Base-by-base conservation (phyloP, 2,888 invertebrate genomes). In the Dryocosmus kuriphilus region DNA sequence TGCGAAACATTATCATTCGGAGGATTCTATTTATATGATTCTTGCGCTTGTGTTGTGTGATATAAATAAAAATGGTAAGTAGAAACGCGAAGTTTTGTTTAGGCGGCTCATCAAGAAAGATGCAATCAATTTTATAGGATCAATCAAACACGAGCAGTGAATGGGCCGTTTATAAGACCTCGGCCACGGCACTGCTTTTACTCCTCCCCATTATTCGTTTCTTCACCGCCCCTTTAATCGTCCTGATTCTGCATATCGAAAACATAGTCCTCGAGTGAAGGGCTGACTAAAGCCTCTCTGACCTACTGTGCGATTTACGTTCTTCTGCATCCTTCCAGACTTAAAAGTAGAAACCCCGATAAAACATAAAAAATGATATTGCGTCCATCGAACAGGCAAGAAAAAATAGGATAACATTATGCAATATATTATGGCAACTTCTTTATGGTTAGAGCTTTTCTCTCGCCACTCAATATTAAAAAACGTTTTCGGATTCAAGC, bases 281-380 rank as follows among this genome's bases (percentile, higher is more conserved):
- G 65, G 41, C 41, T 46, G 27, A 67, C 65, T 67, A 46, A 46
- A 67, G 27, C 41, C 65, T 67, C 41, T 41, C 41, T 67, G 65
- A 67, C 67, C 67, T 67, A 67, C 27, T 67, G 46, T 24, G 22
- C 67, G 67, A 67, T 67, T 67, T 46, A 67, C n/a, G n/a, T n/a
- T 67, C 24, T 41, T 67, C 19, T 67, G 27, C 46, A 67, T 67
- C 27, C 16, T 41, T 67, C 67, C 11, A 46, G 67, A 27, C 67
- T 67, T 38, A 27, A 67, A 41, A 41, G 24, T 46, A 27, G 24
- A 67, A 67, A 46, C 27, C 41, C 41, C 67, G 41, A 38, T 67
- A 67, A 67, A 67, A 38, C 41, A 41, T 1, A 41, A 4, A 65
- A 65, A 65, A 41, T 65, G 22, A 67, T 41, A 46, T 67, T 67